These are phyloP conservation scores for Rhagophthalmus giganteus DNA, from an alignment of 2,888 invertebrate species.

Conservation along the genomic window DNA sequence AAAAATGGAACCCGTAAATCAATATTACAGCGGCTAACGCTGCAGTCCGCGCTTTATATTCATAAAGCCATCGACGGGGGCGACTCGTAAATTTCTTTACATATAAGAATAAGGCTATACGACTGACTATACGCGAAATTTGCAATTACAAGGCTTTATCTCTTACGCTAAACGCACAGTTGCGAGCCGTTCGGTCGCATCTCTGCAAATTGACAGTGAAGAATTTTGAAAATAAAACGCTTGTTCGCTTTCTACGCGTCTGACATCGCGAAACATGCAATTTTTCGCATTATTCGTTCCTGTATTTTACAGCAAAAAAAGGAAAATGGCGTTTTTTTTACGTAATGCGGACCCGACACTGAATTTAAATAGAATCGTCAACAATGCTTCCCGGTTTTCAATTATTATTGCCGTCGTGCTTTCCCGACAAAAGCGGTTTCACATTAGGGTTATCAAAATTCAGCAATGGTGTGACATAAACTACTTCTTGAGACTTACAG, in stretches of 20 bases:
- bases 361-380: conserved; percentile 25
- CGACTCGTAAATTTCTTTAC: conserved; percentile 2
- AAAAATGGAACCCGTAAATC: conserved; percentile 14
- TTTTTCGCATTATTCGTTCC: conserved; percentile 30
- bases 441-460: conserved; percentile 19
- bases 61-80: conserved; percentile 5
- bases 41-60: conserved; percentile 12
- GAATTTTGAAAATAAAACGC: background rate
- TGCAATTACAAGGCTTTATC: background rate
- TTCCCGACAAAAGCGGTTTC: conserved; percentile 17
- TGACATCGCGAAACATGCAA: too few species aligned
- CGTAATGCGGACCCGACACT: conserved; percentile 25
- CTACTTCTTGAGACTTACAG: conserved; percentile 14
- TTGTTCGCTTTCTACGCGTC: conserved; percentile 30
- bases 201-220: background rate
- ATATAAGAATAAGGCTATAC: too few species aligned
- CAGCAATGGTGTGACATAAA: conserved; percentile 14
- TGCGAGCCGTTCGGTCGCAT: background rate
- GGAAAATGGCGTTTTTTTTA: conserved; percentile 35
- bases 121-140: too few species aligned
- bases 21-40: conserved; percentile 13
- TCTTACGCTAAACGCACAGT: too few species aligned
- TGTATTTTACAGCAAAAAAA: conserved; percentile 31
- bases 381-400: conserved; percentile 20
- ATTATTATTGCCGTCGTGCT: conserved; percentile 21